A percentile compares a stretch with the other conserved stretches of the same genome.
Conservation (phyloP, 2,113 vertebrate species). For the Rhea americana region DNA sequence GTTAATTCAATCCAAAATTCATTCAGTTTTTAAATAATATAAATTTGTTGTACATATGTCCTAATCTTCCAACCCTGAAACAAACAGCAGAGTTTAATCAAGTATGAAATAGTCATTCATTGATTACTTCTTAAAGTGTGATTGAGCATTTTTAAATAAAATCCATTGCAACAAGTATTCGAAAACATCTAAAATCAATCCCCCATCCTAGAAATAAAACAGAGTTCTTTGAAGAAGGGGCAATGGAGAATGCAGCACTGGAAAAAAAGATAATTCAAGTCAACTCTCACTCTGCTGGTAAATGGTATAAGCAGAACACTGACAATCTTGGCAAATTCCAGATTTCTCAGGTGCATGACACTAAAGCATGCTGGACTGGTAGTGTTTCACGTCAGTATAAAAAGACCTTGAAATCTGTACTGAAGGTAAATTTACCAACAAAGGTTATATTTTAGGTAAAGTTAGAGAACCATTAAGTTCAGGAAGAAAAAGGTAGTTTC, state of each 20-base stretch:
- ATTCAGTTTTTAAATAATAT: neutral
- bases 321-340: neutral
- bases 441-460: neutral
- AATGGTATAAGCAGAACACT: neutral
- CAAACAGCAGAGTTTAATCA: neutral
- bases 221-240: neutral
- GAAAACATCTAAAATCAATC: neutral
- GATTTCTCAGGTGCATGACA: fast-evolving
- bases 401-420: neutral
- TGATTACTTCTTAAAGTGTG: neutral
- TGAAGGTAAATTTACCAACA: neutral
- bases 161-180: neutral
- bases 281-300: neutral
- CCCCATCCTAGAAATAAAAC: neutral
- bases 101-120: neutral
- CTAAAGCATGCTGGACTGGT: neutral
- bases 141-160: neutral
- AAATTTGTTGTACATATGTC: neutral
- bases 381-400: neutral
- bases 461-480: neutral
- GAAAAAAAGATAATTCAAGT: neutral
- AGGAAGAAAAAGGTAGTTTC: neutral
- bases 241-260: neutral
- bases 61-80: neutral
- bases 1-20: neutral